Base-by-base conservation (phyloP, 2,888 invertebrate species). In the Griposia aprilina region DNA sequence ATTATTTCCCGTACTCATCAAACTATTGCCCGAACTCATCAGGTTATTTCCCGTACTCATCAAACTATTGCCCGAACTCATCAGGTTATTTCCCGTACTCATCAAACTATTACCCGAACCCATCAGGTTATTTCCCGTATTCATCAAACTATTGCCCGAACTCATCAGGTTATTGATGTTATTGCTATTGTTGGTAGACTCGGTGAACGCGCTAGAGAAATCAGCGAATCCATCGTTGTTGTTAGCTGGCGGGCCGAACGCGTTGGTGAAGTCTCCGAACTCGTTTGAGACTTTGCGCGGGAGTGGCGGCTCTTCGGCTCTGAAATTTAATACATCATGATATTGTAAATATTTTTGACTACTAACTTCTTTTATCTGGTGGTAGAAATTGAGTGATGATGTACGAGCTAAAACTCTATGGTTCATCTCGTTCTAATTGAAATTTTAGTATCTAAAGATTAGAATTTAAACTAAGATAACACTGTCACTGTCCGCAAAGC, bases 221-320 rank as follows among this genome's bases (percentile, higher is more conserved):
- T 98, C 99, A 0, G 98, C 99, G 94, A 99, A 99, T 85, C 98
- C 98, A 88, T 98, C 98, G 81, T 93, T 96, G 78, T 84, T 81
- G 80, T 76, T 77, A 45, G 73, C 69, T 87, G 74, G 92, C 90
- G 23, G 96, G 0, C 80, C 97, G 93, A 98, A 98, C 0, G 98
- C 98, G 82, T 97, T 97, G 8, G 97, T 96, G 92, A 98, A 98
- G 94, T 98, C 98, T 0, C 98, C 98, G 93, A 98, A 98, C 79
- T 98, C 98, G 63, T 88, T 83, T 1, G 91, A 90, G 0, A 85
- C 86, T 66, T 89, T 89, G 0, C 89, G 67, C 0, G 81, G 69
- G 0, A 88, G 45, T 13, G 89, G 91, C 0, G 87, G 87, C 11
- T 96, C 96, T n/a, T 94, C 95, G n/a, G 96, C 96, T 88, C 96